These are phyloP conservation scores for Donacobius atricapilla DNA, from an alignment of 2,113 vertebrate species.

Conservation along the genomic window DNA sequence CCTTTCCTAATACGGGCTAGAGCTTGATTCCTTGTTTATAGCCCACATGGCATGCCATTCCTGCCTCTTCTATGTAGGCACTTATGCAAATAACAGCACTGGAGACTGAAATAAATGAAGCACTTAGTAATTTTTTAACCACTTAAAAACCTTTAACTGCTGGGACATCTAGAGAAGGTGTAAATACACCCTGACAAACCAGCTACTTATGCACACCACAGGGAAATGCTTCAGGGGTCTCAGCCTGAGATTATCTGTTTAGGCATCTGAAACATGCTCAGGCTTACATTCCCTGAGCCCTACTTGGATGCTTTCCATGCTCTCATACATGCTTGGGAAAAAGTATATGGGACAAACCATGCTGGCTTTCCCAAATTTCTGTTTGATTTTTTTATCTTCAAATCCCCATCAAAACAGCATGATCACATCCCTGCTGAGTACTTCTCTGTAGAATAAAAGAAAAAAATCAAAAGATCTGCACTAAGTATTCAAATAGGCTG, in stretches of 20 bases:
- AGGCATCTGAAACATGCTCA: conserved; percentile 28
- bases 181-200: neutral
- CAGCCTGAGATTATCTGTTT: conserved; percentile 1
- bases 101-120: neutral
- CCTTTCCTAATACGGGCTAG: neutral
- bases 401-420: neutral
- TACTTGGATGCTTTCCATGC: neutral
- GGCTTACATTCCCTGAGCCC: neutral
- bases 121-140: neutral
- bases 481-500: neutral
- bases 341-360: neutral
- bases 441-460: rapidly evolving
- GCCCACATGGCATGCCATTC: neutral
- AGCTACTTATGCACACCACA: neutral
- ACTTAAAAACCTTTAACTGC: neutral
- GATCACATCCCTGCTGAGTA: neutral
- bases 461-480: neutral
- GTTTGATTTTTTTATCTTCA: neutral
- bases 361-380: neutral
- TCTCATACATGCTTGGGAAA: neutral
- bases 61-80: neutral
- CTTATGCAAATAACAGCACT: neutral
- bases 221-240: conserved; percentile 4
- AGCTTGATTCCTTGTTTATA: neutral
- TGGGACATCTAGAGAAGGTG: neutral